Evolutionary conservation across 2,797 vertebrate species (phyloP), one percentile per base, ranked within the genome.

Genomic region (Microchirus variegatus): DNA sequence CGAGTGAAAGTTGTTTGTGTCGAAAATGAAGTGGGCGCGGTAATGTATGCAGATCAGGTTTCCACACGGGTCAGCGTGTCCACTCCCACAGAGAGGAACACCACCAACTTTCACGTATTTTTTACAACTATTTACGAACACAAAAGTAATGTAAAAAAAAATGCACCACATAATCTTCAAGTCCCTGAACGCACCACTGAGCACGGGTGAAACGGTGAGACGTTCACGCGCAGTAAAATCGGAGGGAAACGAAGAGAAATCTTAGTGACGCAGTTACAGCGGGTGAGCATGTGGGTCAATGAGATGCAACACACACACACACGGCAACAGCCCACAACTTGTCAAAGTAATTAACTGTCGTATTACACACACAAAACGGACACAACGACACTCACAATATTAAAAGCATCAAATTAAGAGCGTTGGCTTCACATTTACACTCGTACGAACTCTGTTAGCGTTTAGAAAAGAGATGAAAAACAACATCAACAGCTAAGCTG

Each of bases 1-100:
- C 3, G 8, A 80, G 83, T 51, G 81, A 89, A 85, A 89, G 83
- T 87, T 91, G 89, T 92, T 91, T 89, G 69, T 45, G 79, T 64
- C n/a, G 43, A 78, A 63, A 67, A 71, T 2, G 50, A 54, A 80
- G 89, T 89, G 88, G 87, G 87, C 82, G 90, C 86, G 83, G 90
- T 80, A 5, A 42, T 15, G 15, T 42, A 42, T 42, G 18, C 44
- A 37, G 80, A 71, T 89, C 80, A 70, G 40, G 68, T 91, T 87
- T 77, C 85, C 65, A 63, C 51, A 6, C 47, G 4, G 41, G 41
- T 46, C 44, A 9, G 1, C 19, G 16, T 46, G 3, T 3, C 44
- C 13, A 31, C 19, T 22, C 9, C 3, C 19, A 31, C 19, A 49
- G 4, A 48, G 11, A 49, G 2, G 11, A 49, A 49, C 47, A 2